Percentiles rank a stretch among this genome's conserved stretches.
Conservation (phyloP, 2,113 vertebrate species). For the Excalfactoria chinensis region DNA sequence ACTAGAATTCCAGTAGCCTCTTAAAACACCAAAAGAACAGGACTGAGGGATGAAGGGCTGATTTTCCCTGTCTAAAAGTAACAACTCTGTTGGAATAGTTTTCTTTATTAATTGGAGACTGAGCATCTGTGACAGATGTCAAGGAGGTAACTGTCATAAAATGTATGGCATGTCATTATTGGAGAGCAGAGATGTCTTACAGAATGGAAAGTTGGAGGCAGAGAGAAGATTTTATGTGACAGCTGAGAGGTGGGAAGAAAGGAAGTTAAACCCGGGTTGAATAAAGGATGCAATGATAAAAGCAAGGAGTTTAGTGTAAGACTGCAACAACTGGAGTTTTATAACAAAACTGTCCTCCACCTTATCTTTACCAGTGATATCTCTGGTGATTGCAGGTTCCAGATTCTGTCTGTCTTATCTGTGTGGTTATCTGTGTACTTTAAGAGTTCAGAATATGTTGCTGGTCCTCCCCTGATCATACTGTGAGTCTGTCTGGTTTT, state of each 20-base stretch:
- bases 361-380: slow-evolving; percentile 34
- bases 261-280: slow-evolving; percentile 30
- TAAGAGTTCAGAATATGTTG: slow-evolving; percentile 3
- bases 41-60: not conserved
- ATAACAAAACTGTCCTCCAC: slow-evolving; percentile 6
- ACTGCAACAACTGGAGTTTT: slow-evolving; percentile 23
- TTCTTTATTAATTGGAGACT: slow-evolving; percentile 41
- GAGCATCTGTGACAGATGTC: slow-evolving; percentile 42
- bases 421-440: slow-evolving; percentile 18
- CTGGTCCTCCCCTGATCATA: not conserved
- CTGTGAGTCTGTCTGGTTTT: not conserved
- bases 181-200: slow-evolving; percentile 58
- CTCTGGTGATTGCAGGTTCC: slow-evolving; percentile 10
- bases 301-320: slow-evolving; percentile 5
- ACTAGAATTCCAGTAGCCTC: not conserved
- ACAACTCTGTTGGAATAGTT: slow-evolving; percentile 26
- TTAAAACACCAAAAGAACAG: not conserved
- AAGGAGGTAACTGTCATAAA: slow-evolving; percentile 42
- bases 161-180: slow-evolving; percentile 22
- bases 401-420: not conserved
- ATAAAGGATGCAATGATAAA: slow-evolving; percentile 34
- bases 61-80: slow-evolving; percentile 32
- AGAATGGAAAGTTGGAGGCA: slow-evolving; percentile 67
- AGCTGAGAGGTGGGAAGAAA: slow-evolving; percentile 69
- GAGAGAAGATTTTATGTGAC: slow-evolving; percentile 63